A percentile compares a stretch with the other conserved stretches of the same genome.
These are phyloP conservation scores for Hylaeus volcanicus DNA, from an alignment of 1,140 invertebrate species.

Conservation along the genomic window DNA sequence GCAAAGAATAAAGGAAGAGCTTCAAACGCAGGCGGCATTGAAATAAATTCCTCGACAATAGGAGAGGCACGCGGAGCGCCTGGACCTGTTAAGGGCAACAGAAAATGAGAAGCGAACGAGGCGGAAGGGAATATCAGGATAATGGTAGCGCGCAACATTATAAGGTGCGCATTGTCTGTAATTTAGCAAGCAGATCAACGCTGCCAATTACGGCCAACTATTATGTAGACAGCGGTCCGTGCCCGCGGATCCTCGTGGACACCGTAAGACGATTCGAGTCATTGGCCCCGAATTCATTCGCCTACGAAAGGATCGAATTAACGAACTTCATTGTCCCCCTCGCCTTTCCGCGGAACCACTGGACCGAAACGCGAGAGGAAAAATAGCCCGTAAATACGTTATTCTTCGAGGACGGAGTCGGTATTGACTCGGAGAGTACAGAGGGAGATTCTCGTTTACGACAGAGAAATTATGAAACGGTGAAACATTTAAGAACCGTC, in stretches of 20 bases:
- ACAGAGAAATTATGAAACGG: not conserved
- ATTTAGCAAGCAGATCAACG: constrained; percentile 63
- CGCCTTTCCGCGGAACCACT: not conserved
- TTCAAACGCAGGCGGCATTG: constrained; percentile 45
- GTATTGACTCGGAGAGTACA: not conserved
- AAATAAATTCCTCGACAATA: constrained; percentile 61
- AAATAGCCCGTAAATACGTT: constrained; percentile 14
- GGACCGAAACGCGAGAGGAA: not conserved
- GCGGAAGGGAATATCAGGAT: constrained; percentile 55
- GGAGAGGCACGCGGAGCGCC: constrained; percentile 29
- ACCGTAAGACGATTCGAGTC: constrained; percentile 51
- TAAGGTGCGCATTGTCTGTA: constrained; percentile 65
- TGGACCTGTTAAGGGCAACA: constrained; percentile 43
- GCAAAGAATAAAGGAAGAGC: constrained; percentile 50
- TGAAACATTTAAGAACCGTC: too few species aligned
- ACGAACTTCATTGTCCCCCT: constrained; percentile 53
- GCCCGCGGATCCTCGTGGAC: constrained; percentile 27
- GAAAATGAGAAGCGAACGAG: constrained; percentile 48
- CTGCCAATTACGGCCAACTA: constrained; percentile 65
- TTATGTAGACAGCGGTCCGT: constrained; percentile 36
- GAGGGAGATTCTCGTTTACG: too few species aligned
- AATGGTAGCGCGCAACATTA: constrained; percentile 57
- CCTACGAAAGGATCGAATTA: constrained; percentile 21
- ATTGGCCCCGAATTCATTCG: constrained; percentile 45
- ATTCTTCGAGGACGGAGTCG: not conserved